Base-by-base conservation (phyloP, 2,888 invertebrate genomes). In the Pterostichus niger region DNA sequence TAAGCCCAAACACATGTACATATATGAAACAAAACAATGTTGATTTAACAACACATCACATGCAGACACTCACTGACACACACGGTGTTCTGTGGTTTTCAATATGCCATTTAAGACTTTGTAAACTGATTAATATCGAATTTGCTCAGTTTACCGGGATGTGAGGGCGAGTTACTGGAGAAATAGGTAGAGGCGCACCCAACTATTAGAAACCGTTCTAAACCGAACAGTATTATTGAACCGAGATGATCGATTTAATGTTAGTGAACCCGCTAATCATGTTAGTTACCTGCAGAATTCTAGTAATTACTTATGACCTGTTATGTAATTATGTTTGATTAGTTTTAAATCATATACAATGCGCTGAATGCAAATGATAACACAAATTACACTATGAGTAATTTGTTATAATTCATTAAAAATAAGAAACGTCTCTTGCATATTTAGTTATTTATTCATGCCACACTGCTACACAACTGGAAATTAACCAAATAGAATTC, bases 51-150 rank as follows among this genome's bases (percentile, higher is more conserved):
- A 40, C 40, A 40, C 40, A 40, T 40, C 40, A 40, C 40, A 40
- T 6, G 40, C 40, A 40, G 40, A 40, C 9, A 40, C 44, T 17
- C 9, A 24, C 24, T 24, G 24, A 24, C 3, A 24, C 3, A 24
- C 24, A 24, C n/a, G 44, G 10, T 44, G 9, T 71, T 44, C 17
- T 15, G 68, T 13, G 68, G 68, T 71, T 71, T 40, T 17, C 68
- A 71, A 71, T 71, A n/a, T 40, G 15, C 5, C 44, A 40, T 71
- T 44, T 71, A 44, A 46, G 68, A 71, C 40, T 64, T 64, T 13
- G 68, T 71, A 71, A 71, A 71, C 68, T 17, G 44, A 44, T 44
- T 71, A 71, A 71, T 71, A 71, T 44, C 68, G 68, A 71, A 71
- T 71, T 71, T 71, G 68, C 13, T 40, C 68, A 71, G 68, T 15